A percentile compares a stretch with the other conserved stretches of the same genome.
Evolutionary conservation across 2,113 vertebrate genomes (phyloP).

Genomic region (Microtus montanus): DNA sequence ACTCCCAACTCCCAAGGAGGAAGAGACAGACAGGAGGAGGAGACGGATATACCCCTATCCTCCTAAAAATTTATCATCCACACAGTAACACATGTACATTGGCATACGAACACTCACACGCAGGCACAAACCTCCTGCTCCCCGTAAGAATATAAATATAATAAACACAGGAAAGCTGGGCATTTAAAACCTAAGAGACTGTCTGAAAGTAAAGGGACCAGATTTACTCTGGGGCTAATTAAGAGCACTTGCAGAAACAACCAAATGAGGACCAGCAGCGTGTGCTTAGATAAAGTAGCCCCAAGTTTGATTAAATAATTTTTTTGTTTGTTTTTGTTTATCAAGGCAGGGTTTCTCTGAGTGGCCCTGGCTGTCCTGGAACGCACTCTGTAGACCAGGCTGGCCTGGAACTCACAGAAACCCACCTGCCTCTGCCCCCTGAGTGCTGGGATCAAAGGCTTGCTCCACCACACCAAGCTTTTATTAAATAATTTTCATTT

Average conservation of each 20-base stretch:
- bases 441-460: not conserved
- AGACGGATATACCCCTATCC: not conserved
- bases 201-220: not conserved
- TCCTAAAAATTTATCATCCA: not conserved
- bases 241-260: conserved; percentile 2
- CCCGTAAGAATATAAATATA: not conserved
- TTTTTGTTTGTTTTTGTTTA: not conserved
- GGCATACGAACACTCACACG: fast-evolving
- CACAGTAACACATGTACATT: fast-evolving
- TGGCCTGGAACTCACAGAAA: not conserved
- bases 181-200: not conserved
- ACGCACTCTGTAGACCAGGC: not conserved
- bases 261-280: not conserved
- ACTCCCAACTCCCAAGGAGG: not conserved
- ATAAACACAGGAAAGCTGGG: not conserved
- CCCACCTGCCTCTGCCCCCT: not conserved
- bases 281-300: not conserved
- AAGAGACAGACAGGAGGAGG: not conserved
- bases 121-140: not conserved
- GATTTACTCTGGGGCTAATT: not conserved
- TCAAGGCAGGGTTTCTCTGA: not conserved
- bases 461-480: fast-evolving
- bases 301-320: not conserved
- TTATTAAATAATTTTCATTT: conserved; percentile 30
- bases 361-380: not conserved